Conservation (phyloP, 2,888 invertebrate genomes). For the Erebia ligea region DNA sequence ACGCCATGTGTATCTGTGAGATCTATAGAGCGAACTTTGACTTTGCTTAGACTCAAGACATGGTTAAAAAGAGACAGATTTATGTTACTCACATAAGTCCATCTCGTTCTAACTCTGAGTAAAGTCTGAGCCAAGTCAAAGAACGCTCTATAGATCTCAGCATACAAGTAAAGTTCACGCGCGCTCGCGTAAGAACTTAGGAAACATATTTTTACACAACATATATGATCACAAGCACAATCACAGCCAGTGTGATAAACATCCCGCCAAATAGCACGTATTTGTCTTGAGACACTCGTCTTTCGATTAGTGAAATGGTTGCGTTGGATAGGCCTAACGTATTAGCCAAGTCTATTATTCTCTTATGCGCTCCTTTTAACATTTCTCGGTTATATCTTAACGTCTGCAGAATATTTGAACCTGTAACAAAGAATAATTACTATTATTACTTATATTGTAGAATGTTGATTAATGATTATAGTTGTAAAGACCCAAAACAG, state of each 20-base stretch:
- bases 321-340: slow-evolving; percentile 97
- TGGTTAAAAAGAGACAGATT: too few species aligned
- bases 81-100: too few species aligned
- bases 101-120: too few species aligned
- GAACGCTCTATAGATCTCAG: too few species aligned
- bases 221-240: slow-evolving; percentile 90
- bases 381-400: slow-evolving; percentile 92
- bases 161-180: too few species aligned
- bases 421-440: slow-evolving; percentile 63
- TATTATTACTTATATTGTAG: neutral
- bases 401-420: slow-evolving; percentile 89
- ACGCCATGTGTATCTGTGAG: too few species aligned
- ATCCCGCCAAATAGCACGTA: slow-evolving; percentile 94
- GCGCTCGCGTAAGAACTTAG: neutral
- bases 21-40: too few species aligned
- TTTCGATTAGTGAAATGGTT: slow-evolving; percentile 96
- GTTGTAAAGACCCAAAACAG: too few species aligned
- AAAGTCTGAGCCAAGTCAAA: too few species aligned
- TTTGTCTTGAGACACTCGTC: slow-evolving; percentile 93
- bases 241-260: slow-evolving; percentile 90
- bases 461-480: too few species aligned
- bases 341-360: slow-evolving; percentile 94
- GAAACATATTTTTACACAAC: slow-evolving; percentile 64
- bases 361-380: slow-evolving; percentile 93
- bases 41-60: too few species aligned